A percentile compares a stretch with the other conserved stretches of the same genome.
Evolutionary conservation across 2,797 vertebrate genomes (phyloP).

Genomic region (Enteromius treurensis): DNA sequence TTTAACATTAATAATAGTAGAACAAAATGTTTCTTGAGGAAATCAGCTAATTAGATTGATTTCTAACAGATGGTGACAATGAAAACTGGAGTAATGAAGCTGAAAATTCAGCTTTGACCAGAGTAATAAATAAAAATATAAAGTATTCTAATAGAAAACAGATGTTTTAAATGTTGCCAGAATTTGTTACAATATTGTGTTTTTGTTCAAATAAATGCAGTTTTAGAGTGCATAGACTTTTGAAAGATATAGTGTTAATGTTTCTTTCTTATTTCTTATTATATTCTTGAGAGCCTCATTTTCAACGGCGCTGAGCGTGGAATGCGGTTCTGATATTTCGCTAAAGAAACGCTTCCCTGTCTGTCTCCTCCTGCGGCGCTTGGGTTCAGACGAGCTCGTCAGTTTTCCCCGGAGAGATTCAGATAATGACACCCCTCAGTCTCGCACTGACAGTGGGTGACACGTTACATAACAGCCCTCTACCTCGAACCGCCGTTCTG

Average conservation of each 20-base stretch:
- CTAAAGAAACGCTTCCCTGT: background rate
- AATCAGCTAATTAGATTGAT: too few species aligned
- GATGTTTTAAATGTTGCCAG: too few species aligned
- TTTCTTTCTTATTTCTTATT: too few species aligned
- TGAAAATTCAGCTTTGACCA: too few species aligned
- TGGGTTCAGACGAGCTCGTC: background rate
- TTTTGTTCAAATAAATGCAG: background rate
- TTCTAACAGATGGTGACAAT: too few species aligned
- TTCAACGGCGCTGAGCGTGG: background rate
- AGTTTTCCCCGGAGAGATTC: slow-evolving; percentile 10
- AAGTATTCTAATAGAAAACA: too few species aligned
- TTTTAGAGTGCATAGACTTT: background rate
- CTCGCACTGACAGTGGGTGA: background rate
- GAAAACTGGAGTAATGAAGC: too few species aligned
- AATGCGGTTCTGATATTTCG: background rate
- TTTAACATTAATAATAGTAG: too few species aligned
- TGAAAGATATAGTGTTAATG: background rate
- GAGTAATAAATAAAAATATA: too few species aligned
- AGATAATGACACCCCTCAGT: slow-evolving; percentile 37
- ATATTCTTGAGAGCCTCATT: background rate
- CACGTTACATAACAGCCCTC: slow-evolving; percentile 19
- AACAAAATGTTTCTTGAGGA: too few species aligned
- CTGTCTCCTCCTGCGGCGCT: background rate
- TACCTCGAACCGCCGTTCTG: background rate
- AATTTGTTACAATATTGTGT: background rate